Conservation (phyloP, 2,888 invertebrate genomes). For the Brachycybe producta region DNA sequence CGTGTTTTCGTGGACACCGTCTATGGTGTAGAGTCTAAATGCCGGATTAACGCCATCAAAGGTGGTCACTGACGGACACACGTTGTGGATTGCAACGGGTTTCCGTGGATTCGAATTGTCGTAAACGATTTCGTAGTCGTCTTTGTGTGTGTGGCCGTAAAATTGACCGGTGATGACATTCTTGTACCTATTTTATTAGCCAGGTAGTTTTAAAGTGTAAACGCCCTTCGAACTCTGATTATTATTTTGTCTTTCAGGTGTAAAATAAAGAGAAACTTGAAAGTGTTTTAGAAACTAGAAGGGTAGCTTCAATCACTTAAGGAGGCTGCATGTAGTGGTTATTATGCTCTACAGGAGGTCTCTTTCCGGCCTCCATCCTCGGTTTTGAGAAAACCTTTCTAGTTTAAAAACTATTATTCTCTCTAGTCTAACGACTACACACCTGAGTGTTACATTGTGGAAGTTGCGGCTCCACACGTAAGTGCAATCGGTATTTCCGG, state of each 20-base stretch:
- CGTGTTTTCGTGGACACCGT: constrained; percentile 74
- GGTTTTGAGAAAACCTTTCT: too few species aligned
- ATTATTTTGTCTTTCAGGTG: too few species aligned
- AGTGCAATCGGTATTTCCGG: constrained; percentile 2
- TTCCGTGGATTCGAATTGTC: constrained; percentile 28
- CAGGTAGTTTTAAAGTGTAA: too few species aligned
- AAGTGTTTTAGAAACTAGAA: neutral
- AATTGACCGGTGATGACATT: constrained; percentile 34
- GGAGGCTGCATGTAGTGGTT: too few species aligned
- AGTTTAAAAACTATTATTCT: too few species aligned
- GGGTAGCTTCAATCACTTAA: too few species aligned
- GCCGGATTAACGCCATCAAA: constrained; percentile 87
- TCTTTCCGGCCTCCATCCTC: too few species aligned
- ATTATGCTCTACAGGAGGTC: too few species aligned
- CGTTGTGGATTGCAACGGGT: constrained; percentile 43
- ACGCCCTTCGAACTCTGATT: too few species aligned
- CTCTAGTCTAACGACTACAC: too few species aligned
- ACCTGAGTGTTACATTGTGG: constrained; percentile 10
- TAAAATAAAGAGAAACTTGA: neutral
- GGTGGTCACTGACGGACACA: constrained; percentile 89
- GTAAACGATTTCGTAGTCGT: constrained; percentile 59
- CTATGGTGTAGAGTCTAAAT: constrained; percentile 88
- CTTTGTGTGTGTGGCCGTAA: constrained; percentile 58
- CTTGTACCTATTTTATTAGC: constrained; percentile 32
- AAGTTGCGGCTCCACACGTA: constrained; percentile 13